These are phyloP conservation scores for Chrysolina oricalcia DNA, from an alignment of 2,888 invertebrate genomes.

Conservation along the genomic window DNA sequence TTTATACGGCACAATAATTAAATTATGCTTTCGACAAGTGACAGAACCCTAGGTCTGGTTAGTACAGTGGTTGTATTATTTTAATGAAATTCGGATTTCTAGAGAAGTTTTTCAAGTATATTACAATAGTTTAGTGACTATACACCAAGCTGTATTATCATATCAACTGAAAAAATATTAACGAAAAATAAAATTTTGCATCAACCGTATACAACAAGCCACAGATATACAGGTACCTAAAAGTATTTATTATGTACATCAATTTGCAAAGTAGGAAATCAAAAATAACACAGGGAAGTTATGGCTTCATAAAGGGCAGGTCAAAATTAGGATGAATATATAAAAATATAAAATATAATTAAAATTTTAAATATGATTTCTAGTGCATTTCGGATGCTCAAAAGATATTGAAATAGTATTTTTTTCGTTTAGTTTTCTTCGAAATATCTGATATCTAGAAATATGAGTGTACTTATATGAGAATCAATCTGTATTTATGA, in stretches of 20 bases:
- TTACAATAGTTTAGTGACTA: conserved; percentile 67
- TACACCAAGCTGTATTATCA: conserved; percentile 63
- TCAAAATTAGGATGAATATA: background rate
- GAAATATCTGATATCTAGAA: no score
- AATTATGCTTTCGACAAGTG: conserved; percentile 60
- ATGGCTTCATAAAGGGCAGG: conserved; percentile 26
- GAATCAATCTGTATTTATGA: no score
- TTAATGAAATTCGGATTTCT: conserved; percentile 71
- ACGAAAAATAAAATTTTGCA: conserved; percentile 62
- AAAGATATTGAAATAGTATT: no score
- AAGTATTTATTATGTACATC: conserved; percentile 65
- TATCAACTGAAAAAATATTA: conserved; percentile 52
- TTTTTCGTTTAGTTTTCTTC: no score
- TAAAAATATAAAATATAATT: background rate
- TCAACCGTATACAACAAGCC: conserved; percentile 71
- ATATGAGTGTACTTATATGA: no score
- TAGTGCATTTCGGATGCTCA: no score
- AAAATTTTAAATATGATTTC: no score
- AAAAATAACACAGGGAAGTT: conserved; percentile 35
- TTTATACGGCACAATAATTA: background rate
- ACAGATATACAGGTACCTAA: conserved; percentile 72
- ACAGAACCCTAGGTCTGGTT: conserved; percentile 59
- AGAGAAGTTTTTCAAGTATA: conserved; percentile 69
- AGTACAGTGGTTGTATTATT: conserved; percentile 63
- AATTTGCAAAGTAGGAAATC: conserved; percentile 51